A percentile compares a stretch with the other conserved stretches of the same genome.
Conservation (phyloP, 1,140 invertebrate genomes). For the Hermetia illucens region DNA sequence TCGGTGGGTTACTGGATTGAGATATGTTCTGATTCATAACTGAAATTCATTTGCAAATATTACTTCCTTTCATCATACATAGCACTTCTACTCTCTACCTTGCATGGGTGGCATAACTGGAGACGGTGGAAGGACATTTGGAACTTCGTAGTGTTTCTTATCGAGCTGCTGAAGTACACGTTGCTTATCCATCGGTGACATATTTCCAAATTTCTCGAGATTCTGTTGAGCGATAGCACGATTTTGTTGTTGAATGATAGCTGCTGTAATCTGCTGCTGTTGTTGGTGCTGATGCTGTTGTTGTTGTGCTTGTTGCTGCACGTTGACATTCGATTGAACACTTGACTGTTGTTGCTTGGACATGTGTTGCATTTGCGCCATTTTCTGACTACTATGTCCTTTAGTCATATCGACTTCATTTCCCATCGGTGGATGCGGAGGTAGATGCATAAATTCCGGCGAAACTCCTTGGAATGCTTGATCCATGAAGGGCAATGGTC, state of each 20-base stretch:
- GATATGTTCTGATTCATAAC: background rate
- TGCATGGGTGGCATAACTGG: background rate
- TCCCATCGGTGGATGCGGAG: slow-evolving; percentile 23
- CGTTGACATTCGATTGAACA: no score
- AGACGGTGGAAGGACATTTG: no score
- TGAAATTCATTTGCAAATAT: slow-evolving; percentile 1
- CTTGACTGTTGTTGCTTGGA: no score
- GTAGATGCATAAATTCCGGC: slow-evolving; percentile 32
- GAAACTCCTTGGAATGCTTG: slow-evolving; percentile 26
- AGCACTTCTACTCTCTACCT: no score
- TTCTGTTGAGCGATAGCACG: slow-evolving; percentile 39
- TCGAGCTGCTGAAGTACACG: slow-evolving; percentile 34
- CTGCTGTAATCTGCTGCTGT: slow-evolving; percentile 34
- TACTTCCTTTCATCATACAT: background rate
- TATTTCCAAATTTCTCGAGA: slow-evolving; percentile 36
- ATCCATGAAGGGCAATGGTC: slow-evolving; percentile 33
- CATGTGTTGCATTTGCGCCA: slow-evolving; percentile 17
- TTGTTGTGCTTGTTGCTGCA: no score
- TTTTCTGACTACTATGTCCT: slow-evolving; percentile 8
- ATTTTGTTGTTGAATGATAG: slow-evolving; percentile 40
- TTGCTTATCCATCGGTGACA: slow-evolving; percentile 38
- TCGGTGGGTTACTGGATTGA: slow-evolving; percentile 7
- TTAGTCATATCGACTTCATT: slow-evolving; percentile 26
- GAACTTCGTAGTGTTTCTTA: slow-evolving; percentile 26
- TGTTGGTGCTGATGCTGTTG: slow-evolving; percentile 25